Conservation (phyloP, 2,113 vertebrate genomes). For the Heterochromis multidens region DNA sequence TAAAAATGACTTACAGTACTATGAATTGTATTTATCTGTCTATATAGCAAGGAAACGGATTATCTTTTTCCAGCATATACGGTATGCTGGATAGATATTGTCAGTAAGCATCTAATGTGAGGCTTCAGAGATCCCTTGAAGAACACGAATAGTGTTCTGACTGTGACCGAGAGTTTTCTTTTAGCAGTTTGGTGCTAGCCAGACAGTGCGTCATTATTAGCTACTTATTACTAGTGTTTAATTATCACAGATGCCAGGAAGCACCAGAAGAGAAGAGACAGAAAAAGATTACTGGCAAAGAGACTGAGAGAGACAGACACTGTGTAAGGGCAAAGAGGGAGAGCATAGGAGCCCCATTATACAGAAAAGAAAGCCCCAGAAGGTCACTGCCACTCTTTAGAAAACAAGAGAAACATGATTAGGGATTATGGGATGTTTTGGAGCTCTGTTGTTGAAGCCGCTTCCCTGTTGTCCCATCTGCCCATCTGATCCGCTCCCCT, state of each 20-base stretch:
- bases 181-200: not conserved
- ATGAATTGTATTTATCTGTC: not conserved
- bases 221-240: constrained; percentile 35
- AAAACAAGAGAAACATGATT: constrained; percentile 57
- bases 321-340: not conserved
- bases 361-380: constrained; percentile 26
- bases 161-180: not conserved
- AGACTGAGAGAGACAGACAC: not conserved
- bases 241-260: constrained; percentile 42
- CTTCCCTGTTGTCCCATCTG: constrained; percentile 48
- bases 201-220: constrained; percentile 22
- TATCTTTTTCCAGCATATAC: not conserved
- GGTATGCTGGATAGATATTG: not conserved
- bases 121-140: not conserved
- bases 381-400: constrained; percentile 53
- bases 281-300: constrained; percentile 3
- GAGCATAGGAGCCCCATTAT: not conserved
- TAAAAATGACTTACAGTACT: not conserved
- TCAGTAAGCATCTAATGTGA: not conserved
- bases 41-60: not conserved
- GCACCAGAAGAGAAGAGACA: not conserved
- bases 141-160: not conserved
- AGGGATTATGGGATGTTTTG: constrained; percentile 59
- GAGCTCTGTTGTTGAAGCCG: constrained; percentile 29
- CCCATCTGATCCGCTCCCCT: constrained; percentile 26